Evolutionary conservation across 1,140 invertebrate genomes (phyloP).

Genomic region (Ceratoteleas bidentatus): DNA sequence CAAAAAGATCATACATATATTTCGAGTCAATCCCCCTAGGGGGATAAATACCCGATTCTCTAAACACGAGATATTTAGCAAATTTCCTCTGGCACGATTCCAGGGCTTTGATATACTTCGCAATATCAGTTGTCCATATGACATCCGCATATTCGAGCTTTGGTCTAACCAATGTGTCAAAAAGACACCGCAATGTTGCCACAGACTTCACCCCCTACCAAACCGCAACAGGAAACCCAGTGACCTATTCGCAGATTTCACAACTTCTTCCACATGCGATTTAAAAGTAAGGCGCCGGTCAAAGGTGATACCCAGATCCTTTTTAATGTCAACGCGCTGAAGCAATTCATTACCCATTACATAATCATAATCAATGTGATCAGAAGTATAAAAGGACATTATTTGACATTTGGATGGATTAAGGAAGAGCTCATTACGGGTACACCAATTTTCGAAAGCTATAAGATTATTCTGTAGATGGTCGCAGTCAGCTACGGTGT

Average conservation of each 20-base stretch:
- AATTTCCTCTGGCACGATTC: background rate
- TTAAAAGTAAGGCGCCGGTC: background rate
- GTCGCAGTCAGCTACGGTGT: background rate
- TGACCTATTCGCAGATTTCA: background rate
- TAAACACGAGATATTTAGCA: background rate
- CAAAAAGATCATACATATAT: background rate
- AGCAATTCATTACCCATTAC: background rate
- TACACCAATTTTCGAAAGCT: background rate
- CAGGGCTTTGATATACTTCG: background rate
- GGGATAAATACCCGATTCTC: background rate
- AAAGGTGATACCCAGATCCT: background rate
- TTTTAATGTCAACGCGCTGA: background rate
- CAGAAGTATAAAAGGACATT: background rate
- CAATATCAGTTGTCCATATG: background rate
- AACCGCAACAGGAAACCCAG: background rate
- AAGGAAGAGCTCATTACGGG: background rate
- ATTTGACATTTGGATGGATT: background rate
- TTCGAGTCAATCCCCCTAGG: background rate
- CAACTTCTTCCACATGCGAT: background rate
- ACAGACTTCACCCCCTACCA: background rate
- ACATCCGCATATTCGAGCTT: background rate
- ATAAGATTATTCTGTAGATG: background rate
- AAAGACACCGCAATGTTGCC: background rate
- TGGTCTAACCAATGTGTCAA: background rate
- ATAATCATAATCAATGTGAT: background rate